These are phyloP conservation scores for Oncorhynchus masou DNA, from an alignment of 2,113 vertebrate species.

Conservation along the genomic window DNA sequence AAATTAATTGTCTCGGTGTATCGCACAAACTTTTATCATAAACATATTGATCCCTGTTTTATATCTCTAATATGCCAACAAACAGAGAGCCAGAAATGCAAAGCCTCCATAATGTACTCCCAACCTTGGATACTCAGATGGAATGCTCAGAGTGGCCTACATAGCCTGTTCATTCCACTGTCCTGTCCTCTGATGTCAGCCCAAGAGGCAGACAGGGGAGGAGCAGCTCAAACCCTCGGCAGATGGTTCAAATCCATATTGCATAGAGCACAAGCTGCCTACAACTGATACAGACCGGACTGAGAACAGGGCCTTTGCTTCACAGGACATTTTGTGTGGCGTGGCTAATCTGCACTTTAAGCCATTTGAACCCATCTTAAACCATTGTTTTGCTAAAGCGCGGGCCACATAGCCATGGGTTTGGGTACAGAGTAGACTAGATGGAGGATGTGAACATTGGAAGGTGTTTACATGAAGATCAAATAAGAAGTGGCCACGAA, in stretches of 20 bases:
- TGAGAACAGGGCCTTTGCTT: not conserved
- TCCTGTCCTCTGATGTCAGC: conserved; percentile 38
- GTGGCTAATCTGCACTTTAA: not conserved
- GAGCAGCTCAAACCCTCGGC: conserved; percentile 21
- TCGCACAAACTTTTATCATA: conserved; percentile 5
- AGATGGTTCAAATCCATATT: conserved; percentile 34
- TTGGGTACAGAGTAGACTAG: not conserved
- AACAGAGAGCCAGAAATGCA: not conserved
- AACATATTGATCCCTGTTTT: conserved; percentile 31
- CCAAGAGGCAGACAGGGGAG: conserved; percentile 36
- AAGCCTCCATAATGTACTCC: conserved; percentile 17
- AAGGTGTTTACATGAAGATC: not conserved
- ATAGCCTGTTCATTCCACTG: conserved; percentile 12
- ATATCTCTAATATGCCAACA: conserved; percentile 3
- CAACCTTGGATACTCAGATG: conserved; percentile 26
- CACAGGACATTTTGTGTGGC: not conserved
- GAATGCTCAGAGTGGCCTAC: conserved; percentile 14
- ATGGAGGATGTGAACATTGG: not conserved
- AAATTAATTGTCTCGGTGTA: not conserved
- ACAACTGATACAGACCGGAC: not conserved
- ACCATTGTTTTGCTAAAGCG: not conserved
- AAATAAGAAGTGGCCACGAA: not conserved
- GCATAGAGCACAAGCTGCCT: conserved; percentile 18
- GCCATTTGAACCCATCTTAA: not conserved
- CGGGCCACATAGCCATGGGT: not conserved